A percentile compares a stretch with the other conserved stretches of the same genome.
Evolutionary conservation across 2,888 invertebrate species (phyloP).

Genomic region (Acanthosoma haemorrhoidale): DNA sequence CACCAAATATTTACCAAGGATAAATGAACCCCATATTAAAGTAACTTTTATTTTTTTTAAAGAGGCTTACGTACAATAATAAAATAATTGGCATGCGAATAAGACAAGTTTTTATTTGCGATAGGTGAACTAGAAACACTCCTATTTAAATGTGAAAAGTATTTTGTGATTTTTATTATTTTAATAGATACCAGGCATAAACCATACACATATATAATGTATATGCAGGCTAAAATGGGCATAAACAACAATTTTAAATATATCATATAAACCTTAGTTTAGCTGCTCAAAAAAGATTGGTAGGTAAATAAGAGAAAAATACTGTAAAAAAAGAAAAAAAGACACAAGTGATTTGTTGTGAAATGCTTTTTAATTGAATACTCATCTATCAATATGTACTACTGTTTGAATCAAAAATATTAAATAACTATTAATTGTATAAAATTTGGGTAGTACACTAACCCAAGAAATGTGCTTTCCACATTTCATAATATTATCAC

Average conservation of each 20-base stretch:
- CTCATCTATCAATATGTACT: not conserved
- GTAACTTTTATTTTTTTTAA: not conserved
- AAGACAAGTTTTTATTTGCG: not conserved
- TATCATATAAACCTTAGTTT: not conserved
- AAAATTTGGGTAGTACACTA: too few species aligned
- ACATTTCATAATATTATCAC: too few species aligned
- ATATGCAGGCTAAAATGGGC: not conserved
- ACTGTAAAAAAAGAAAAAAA: not conserved
- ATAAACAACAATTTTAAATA: not conserved
- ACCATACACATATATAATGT: not conserved
- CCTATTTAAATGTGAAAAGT: not conserved
- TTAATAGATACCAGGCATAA: not conserved
- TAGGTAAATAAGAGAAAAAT: not conserved
- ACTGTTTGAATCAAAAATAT: too few species aligned
- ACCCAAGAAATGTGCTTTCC: too few species aligned
- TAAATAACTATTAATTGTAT: too few species aligned
- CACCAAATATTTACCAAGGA: not conserved
- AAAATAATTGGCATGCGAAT: slow-evolving; percentile 17
- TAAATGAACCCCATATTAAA: not conserved
- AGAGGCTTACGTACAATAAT: slow-evolving; percentile 18
- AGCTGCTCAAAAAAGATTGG: not conserved
- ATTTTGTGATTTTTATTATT: not conserved
- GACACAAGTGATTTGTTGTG: not conserved
- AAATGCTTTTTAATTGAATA: not conserved
- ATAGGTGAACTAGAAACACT: slow-evolving; percentile 13